Conservation (phyloP, 2,797 vertebrate species). For the Sylvilagus floridanus region DNA sequence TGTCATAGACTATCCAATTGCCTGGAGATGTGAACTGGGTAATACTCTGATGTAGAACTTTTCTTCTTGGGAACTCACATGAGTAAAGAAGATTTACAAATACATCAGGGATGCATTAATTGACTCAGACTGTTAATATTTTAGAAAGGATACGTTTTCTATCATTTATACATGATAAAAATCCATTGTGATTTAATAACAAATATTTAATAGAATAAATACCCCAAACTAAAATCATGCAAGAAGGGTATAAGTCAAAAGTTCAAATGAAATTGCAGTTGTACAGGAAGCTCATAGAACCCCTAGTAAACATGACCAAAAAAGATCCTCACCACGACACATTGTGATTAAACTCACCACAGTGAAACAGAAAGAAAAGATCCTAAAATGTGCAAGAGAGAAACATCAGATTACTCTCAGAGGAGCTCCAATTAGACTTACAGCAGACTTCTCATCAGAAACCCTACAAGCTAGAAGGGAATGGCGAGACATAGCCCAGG, state of each 20-base stretch:
- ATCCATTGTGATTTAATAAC: slow-evolving; percentile 75
- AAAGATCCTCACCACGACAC: no score
- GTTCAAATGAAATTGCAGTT: slow-evolving; percentile 75
- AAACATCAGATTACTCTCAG: no score
- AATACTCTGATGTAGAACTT: background rate
- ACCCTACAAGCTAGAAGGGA: no score
- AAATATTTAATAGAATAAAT: slow-evolving; percentile 3
- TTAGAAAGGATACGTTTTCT: background rate
- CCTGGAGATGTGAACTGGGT: slow-evolving; percentile 16
- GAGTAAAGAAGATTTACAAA: slow-evolving; percentile 39
- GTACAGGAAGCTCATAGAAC: no score
- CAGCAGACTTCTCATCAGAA: no score
- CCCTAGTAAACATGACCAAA: no score
- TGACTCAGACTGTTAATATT: background rate
- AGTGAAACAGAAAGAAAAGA: no score
- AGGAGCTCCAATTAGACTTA: no score
- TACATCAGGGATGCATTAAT: slow-evolving; percentile 23
- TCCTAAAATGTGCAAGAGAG: no score
- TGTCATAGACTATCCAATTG: background rate
- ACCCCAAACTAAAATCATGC: slow-evolving; percentile 58
- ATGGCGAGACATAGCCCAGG: no score
- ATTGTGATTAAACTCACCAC: no score
- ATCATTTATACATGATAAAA: slow-evolving; percentile 17
- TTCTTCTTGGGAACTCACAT: background rate
- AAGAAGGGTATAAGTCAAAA: slow-evolving; percentile 68